Percentiles rank a stretch among this genome's conserved stretches.
These are phyloP conservation scores for Phoxinus phoxinus DNA, from an alignment of 2,113 vertebrate species.

Conservation along the genomic window DNA sequence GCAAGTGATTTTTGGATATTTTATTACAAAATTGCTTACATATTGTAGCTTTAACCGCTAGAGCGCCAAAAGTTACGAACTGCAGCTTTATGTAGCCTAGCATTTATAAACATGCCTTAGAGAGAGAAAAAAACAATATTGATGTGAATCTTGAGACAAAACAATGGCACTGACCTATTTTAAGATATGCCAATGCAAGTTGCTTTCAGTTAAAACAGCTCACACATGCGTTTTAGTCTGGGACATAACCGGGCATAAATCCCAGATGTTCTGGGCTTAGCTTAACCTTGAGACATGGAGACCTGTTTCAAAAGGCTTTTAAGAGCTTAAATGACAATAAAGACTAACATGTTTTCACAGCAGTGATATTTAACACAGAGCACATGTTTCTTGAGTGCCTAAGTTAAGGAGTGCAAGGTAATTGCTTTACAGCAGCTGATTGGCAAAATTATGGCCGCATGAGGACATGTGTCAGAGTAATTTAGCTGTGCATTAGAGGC, in stretches of 20 bases:
- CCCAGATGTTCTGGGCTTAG: not conserved
- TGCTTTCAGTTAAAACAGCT: too few species aligned
- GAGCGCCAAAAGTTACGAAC: too few species aligned
- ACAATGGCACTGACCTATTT: too few species aligned
- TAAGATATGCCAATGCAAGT: too few species aligned
- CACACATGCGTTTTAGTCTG: too few species aligned
- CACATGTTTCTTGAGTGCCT: conserved; percentile 39
- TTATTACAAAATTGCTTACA: too few species aligned
- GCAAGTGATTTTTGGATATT: too few species aligned
- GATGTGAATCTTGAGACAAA: too few species aligned
- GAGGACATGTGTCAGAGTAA: conserved; percentile 28
- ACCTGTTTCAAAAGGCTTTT: conserved; percentile 38
- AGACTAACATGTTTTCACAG: conserved; percentile 43
- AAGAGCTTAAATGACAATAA: conserved; percentile 40
- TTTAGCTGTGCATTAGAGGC: conserved; percentile 22
- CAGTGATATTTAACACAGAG: conserved; percentile 43
- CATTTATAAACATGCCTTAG: too few species aligned
- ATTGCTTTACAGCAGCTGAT: conserved; percentile 40
- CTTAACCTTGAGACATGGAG: conserved; percentile 4
- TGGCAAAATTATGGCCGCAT: conserved; percentile 38
- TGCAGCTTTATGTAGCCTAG: too few species aligned
- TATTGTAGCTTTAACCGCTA: too few species aligned
- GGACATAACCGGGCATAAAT: not conserved
- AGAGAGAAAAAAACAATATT: too few species aligned
- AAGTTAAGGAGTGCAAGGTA: conserved; percentile 19